Conservation (phyloP, 1,140 invertebrate species). For the Aphaenogaster floridana region DNA sequence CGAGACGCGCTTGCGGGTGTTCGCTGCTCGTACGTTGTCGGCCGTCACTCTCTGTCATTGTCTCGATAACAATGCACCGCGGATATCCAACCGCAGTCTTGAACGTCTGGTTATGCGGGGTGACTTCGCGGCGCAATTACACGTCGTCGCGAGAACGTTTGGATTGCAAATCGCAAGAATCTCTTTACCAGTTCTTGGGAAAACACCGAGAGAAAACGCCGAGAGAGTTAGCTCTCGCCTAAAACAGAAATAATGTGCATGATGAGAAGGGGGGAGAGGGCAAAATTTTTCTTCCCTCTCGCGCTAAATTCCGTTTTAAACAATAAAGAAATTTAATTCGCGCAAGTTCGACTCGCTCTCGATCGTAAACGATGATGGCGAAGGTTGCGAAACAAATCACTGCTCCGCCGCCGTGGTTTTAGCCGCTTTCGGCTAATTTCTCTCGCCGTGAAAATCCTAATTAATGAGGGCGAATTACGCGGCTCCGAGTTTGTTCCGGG, state of each 20-base stretch:
- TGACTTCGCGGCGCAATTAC: slow-evolving; percentile 53
- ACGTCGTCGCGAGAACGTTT: slow-evolving; percentile 35
- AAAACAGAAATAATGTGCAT: not conserved
- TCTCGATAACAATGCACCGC: slow-evolving; percentile 57
- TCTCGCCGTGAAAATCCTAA: slow-evolving; percentile 76
- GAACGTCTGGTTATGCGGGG: slow-evolving; percentile 34
- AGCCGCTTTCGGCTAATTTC: slow-evolving; percentile 74
- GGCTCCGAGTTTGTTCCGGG: slow-evolving; percentile 21
- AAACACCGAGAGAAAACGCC: not conserved
- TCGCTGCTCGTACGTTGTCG: slow-evolving; percentile 55
- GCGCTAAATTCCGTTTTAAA: not conserved
- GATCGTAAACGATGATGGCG: slow-evolving; percentile 9
- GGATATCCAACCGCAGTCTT: slow-evolving; percentile 43
- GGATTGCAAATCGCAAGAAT: slow-evolving; percentile 14
- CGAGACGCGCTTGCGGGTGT: slow-evolving; percentile 43
- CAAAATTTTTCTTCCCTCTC: not conserved
- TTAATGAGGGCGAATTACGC: slow-evolving; percentile 76
- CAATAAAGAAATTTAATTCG: slow-evolving; percentile 13
- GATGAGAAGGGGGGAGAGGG: not conserved
- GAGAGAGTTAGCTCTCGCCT: not conserved
- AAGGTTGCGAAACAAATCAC: slow-evolving; percentile 68
- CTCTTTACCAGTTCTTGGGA: not conserved
- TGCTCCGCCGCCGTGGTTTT: slow-evolving; percentile 60
- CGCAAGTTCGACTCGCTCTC: slow-evolving; percentile 1
- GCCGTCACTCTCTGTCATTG: slow-evolving; percentile 55